Evolutionary conservation across 2,888 invertebrate genomes (phyloP), one percentile per base, ranked within the genome.

Genomic region (Metallyticus violacea): DNA sequence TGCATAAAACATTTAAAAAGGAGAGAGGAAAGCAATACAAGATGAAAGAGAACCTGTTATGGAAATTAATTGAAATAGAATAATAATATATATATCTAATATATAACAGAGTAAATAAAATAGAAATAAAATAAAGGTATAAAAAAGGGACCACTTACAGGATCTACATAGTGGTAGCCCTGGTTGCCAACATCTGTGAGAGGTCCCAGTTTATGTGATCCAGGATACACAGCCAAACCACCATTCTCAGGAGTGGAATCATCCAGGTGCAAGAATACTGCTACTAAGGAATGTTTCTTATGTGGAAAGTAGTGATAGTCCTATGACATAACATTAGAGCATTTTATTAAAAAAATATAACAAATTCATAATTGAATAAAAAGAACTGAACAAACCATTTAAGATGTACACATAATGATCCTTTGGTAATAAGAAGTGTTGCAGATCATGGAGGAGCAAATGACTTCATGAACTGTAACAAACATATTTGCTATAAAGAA

Each of bases 221-320:
- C 94, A 0, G 94, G 94, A 89, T 93, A 94, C 25, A 94, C 93
- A 81, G 92, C 93, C 62, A 94, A 90, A 0, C 94, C 94, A 0
- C 94, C 94, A 88, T 94, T 94, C 87, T 93, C 93, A 0, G 93
- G 93, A 9, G 92, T 92, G 0, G 93, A 93, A 77, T 93, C 94
- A 87, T 94, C 94, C 86, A 94, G 89, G 89, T 94, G 93, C 2
- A 94, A 90, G 89, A 94, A 94, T 0, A 93, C 93, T 1, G 94
- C 94, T 15, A 94, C 91, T 93, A 94, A 93, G 0, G 93, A 92
- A 89, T 94, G 92, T 1, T 94, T 93, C 89, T 93, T 92, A 89
- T 92, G 93, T 0, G 94, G 94, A 89, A 94, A 94, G 89, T 94
- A 94, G 83, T 92, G 94, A 89, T 94, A 94, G 88, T 94, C 94